Base-by-base conservation (phyloP, 2,797 vertebrate genomes). In the Odontamblyopus rebecca region DNA sequence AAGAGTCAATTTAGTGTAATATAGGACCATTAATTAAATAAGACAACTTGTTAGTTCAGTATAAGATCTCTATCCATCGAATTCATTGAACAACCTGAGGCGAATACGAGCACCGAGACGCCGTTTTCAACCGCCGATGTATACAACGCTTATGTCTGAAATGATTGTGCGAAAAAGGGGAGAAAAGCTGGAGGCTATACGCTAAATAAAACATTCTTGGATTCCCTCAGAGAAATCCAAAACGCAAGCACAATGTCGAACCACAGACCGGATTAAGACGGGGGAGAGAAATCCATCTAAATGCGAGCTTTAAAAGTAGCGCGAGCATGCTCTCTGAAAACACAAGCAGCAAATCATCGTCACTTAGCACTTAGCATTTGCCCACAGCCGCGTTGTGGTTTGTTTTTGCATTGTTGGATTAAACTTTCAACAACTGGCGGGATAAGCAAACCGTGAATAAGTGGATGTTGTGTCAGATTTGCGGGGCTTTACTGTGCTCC, bases 251-350 rank as follows among this genome's bases (percentile, higher is more conserved):
- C 72, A 72, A 77, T 41, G 41, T 63, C 15, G 38, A 78, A 71
- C 62, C 29, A 62, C 68, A 80, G 69, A 83, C 29, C 0, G 63
- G 80, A 83, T 89, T 87, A 87, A 70, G 8, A 38, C 35, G 7
- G 68, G 65, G 76, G 82, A 78, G 70, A 8, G 71, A 87, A 88
- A 89, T 85, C 85, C 83, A 82, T 67, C 70, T 81, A 69, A 83
- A 84, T 3, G 81, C 70, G 70, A 71, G 76, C 70, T 76, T 68
- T 68, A 29, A 75, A 71, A 81, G 27, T 32, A 50, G 44, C 30
- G 5, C 29, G n/a, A 0, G 5, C 68, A 61, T 44, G 50, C 32
- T 26, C 35, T 67, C 1, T 0, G 23, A 70, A 65, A 35, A 38
- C 26, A 61, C 51, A 23, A 29, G 51, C 27, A 70, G 75, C 74